A percentile compares a stretch with the other conserved stretches of the same genome.
These are phyloP conservation scores for Pseudorhiza aurosa DNA, from an alignment of 30 jellyfish, hydroid and myxozoan genomes.

Conservation along the genomic window DNA sequence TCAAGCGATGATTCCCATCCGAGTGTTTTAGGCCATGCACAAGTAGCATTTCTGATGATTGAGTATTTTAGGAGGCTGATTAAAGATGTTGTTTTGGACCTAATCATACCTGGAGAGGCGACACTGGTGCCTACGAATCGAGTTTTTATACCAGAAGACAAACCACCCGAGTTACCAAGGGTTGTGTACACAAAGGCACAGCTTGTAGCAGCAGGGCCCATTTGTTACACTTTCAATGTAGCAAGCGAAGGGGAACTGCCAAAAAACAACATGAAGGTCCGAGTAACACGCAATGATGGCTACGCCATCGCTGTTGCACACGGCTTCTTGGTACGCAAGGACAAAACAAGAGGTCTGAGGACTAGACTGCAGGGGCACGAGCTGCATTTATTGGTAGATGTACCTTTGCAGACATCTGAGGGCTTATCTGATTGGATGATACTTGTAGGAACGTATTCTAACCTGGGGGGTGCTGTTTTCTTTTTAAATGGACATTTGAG, in stretches of 20 bases:
- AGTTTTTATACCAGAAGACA: slow-evolving; percentile 60
- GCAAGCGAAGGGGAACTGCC: slow-evolving; percentile 94
- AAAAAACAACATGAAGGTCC: slow-evolving; percentile 63
- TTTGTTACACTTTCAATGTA: slow-evolving; percentile 88
- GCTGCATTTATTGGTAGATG: slow-evolving; percentile 75
- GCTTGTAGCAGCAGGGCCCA: slow-evolving; percentile 74
- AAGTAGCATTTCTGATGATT: slow-evolving; percentile 81
- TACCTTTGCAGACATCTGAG: slow-evolving; percentile 66
- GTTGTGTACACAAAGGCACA: slow-evolving; percentile 74
- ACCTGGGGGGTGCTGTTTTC: slow-evolving; percentile 96
- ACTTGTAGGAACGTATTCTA: slow-evolving; percentile 94
- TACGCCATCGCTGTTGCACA: slow-evolving; percentile 92
- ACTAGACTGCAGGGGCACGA: slow-evolving; percentile 74
- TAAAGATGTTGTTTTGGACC: slow-evolving; percentile 70
- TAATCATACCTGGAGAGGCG: slow-evolving; percentile 68
- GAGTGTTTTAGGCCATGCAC: slow-evolving; percentile 97
- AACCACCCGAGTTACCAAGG: slow-evolving; percentile 59
- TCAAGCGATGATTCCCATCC: slow-evolving; percentile 94
- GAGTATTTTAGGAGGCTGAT: slow-evolving; percentile 78
- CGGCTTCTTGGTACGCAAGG: slow-evolving; percentile 91
- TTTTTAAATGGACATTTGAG: slow-evolving; percentile 81
- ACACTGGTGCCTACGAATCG: slow-evolving; percentile 55
- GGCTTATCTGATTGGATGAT: slow-evolving; percentile 90
- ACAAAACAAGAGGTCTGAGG: slow-evolving; percentile 93
- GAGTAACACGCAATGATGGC: slow-evolving; percentile 89